Evolutionary conservation across 2,113 vertebrate genomes (phyloP), one percentile per base, ranked within the genome.

Genomic region (Athene cunicularia): DNA sequence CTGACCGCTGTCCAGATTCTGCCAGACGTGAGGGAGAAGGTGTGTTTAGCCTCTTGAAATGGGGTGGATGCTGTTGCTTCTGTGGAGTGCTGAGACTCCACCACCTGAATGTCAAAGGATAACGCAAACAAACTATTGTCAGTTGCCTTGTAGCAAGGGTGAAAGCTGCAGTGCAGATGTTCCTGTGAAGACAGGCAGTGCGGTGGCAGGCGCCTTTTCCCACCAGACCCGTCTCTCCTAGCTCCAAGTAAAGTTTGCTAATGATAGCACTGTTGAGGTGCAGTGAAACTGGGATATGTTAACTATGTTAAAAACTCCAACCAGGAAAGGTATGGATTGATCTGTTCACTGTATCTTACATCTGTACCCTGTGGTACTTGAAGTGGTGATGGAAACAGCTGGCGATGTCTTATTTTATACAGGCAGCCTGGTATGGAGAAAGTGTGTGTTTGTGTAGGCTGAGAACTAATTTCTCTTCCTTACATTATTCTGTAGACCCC

Each of bases 261-360:
- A 35, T 19, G 28, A 14, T 28, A 33, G 43, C 7, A 1, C 10
- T 56, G 14, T n/a, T 79, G 63, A 11, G 72, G n/a, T 1, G 2
- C 56, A 58, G 52, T 27, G 72, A 32, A 63, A 32, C 50, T 60
- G 58, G 12, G 56, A 23, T 71, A 7, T 6, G 6, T 49, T 62
- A n/a, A 35, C 39, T 32, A 1, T 37, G 19, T 70, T 83, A n/a
- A 80, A 80, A 88, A 13, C 35, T 58, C 56, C 37, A 72, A 14
- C 0, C 4, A 70, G 37, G 55, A 72, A 62, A 45, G 52, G 9
- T 0, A 2, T 6, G 26, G 35, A 24, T 50, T 63, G 14, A 41
- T 22, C 68, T 79, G 35, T 68, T 63, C 64, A 2, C 39, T 91
- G 39, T 58, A 7, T 90, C 55, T 41, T 64, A 22, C 32, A 23